These are phyloP conservation scores for Blera fallax DNA, from an alignment of 2,888 invertebrate species.

Conservation along the genomic window DNA sequence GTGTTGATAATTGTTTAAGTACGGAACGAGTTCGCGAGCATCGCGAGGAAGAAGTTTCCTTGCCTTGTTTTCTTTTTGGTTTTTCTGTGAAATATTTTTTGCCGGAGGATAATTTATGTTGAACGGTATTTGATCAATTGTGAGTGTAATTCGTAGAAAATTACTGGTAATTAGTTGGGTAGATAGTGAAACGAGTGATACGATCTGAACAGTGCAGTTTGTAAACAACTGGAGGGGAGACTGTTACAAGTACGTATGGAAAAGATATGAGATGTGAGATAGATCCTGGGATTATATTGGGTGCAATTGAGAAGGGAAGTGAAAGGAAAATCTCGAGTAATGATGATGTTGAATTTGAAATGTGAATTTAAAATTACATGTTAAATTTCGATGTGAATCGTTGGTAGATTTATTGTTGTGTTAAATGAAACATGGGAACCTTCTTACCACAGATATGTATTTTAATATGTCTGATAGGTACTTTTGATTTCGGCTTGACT, in stretches of 20 bases:
- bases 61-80: background rate
- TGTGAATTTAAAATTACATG: no score
- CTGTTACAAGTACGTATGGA: conserved; percentile 15
- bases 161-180: conserved; percentile 55
- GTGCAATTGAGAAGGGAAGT: conserved; percentile 30
- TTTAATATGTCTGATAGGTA: no score
- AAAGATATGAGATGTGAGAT: background rate
- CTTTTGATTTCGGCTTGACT: no score
- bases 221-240: conserved; percentile 1
- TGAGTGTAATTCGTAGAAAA: conserved; percentile 60
- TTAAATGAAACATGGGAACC: no score
- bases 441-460: no score
- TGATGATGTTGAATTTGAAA: no score
- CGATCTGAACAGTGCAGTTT: conserved; percentile 6
- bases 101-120: conserved; percentile 56
- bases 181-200: conserved; percentile 7
- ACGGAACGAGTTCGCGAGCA: conserved; percentile 39
- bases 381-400: no score
- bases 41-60: background rate
- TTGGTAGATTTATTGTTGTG: no score
- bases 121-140: conserved; percentile 69
- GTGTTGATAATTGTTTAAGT: conserved; percentile 63
- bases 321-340: background rate
- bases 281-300: conserved; percentile 1
- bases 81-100: conserved; percentile 26